Evolutionary conservation across 2,113 vertebrate genomes (phyloP).

Genomic region (Melanerpes formicivorus): DNA sequence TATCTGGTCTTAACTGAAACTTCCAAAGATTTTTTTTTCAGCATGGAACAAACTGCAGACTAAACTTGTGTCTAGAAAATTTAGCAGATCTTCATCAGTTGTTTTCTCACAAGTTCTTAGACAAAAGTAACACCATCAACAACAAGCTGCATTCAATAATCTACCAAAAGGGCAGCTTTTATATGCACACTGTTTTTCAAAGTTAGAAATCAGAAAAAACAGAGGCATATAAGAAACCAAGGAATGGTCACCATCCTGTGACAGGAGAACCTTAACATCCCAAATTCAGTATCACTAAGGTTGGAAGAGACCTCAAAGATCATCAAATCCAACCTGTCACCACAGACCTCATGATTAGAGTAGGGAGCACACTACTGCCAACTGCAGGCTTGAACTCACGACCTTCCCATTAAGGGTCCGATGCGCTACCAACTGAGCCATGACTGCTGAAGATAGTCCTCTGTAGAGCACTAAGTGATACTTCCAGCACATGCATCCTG

Average conservation of each 20-base stretch:
- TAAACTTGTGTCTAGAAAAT: neutral
- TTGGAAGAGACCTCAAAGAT: too few relatives aligned
- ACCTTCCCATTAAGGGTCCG: too few relatives aligned
- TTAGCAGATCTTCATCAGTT: accelerated
- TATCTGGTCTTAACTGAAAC: neutral
- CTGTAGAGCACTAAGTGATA: neutral
- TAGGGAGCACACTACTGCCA: too few relatives aligned
- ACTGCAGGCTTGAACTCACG: too few relatives aligned
- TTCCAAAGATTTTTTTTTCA: neutral
- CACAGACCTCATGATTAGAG: too few relatives aligned
- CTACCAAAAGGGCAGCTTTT: neutral
- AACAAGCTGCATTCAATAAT: neutral
- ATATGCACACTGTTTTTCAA: too few relatives aligned
- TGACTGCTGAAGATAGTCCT: neutral
- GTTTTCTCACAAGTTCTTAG: neutral
- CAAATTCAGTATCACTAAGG: too few relatives aligned
- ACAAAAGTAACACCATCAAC: neutral
- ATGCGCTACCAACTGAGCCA: too few relatives aligned
- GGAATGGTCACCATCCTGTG: neutral
- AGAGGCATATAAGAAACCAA: neutral
- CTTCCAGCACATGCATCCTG: neutral
- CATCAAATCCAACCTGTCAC: too few relatives aligned
- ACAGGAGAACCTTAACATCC: neutral
- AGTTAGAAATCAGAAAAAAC: neutral
- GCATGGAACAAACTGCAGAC: neutral